These are phyloP conservation scores for Prunella strophiata DNA, from an alignment of 2,797 vertebrate genomes.

Conservation along the genomic window DNA sequence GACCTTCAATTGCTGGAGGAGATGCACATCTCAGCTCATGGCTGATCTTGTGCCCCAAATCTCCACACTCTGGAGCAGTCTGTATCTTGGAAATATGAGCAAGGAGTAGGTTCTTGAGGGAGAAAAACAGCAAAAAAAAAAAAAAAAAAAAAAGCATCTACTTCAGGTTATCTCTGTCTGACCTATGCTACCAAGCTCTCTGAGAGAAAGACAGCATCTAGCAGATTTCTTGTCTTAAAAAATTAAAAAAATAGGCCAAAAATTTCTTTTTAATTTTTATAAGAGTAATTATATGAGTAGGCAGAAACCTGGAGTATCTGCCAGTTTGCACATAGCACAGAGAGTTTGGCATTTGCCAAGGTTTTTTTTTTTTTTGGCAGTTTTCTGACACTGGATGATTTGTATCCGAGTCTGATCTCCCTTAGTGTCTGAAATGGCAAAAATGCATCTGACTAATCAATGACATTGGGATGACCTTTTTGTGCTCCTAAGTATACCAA, in stretches of 20 bases:
- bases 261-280: neutral
- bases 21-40: neutral
- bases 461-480: neutral
- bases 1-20: conserved; percentile 1
- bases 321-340: conserved; percentile 5
- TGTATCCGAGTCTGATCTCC: neutral
- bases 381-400: conserved; percentile 17
- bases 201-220: neutral
- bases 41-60: neutral
- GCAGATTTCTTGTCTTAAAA: neutral
- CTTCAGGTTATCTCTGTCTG: neutral
- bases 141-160: neutral
- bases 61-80: neutral
- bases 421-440: conserved; percentile 17
- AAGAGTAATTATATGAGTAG: neutral
- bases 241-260: neutral
- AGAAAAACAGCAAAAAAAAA: neutral
- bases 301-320: neutral
- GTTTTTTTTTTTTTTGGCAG: neutral
- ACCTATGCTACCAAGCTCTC: neutral
- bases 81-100: neutral
- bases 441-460: neutral
- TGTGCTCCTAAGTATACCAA: neutral
- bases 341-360: neutral
- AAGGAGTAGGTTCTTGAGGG: neutral